Evolutionary conservation across 2,888 invertebrate species (phyloP).

Genomic region (Hipparchia sbordonii): DNA sequence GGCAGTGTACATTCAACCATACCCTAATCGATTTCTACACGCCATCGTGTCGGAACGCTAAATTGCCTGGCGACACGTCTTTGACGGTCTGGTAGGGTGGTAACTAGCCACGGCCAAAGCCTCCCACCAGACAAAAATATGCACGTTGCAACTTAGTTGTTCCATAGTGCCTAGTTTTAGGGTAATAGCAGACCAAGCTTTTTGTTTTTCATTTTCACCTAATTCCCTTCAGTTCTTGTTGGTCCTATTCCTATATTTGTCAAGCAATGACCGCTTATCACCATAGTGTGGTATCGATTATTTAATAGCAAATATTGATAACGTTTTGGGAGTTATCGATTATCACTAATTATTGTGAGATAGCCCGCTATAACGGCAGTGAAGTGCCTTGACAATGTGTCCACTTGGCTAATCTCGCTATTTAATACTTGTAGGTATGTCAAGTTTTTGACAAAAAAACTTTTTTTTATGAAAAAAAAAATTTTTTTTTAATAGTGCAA

Average conservation of each 20-base stretch:
- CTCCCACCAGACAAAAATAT: too few species aligned
- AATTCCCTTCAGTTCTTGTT: constrained; percentile 4
- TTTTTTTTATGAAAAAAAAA: not conserved
- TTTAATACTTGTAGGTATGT: constrained; percentile 1
- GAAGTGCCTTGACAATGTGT: constrained; percentile 65
- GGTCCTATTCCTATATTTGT: constrained; percentile 35
- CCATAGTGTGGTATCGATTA: constrained; percentile 70
- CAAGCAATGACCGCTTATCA: constrained; percentile 77
- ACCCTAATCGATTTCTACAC: too few species aligned
- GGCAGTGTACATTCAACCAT: too few species aligned
- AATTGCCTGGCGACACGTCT: too few species aligned
- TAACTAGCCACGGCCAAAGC: too few species aligned
- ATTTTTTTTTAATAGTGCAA: too few species aligned
- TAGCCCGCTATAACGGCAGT: constrained; percentile 71
- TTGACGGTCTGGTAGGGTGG: too few species aligned
- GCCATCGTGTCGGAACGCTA: too few species aligned
- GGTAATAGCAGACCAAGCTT: too few species aligned
- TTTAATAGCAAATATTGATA: constrained; percentile 81
- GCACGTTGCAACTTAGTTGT: too few species aligned
- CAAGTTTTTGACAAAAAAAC: constrained; percentile 13
- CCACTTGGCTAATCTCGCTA: constrained; percentile 37
- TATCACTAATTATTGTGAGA: constrained; percentile 79
- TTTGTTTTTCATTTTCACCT: not conserved
- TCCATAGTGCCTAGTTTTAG: too few species aligned
- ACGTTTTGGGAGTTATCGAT: constrained; percentile 73